Evolutionary conservation across 1,140 invertebrate species (phyloP), one percentile per base, ranked within the genome.

Genomic region (Calephelis virginiensis): DNA sequence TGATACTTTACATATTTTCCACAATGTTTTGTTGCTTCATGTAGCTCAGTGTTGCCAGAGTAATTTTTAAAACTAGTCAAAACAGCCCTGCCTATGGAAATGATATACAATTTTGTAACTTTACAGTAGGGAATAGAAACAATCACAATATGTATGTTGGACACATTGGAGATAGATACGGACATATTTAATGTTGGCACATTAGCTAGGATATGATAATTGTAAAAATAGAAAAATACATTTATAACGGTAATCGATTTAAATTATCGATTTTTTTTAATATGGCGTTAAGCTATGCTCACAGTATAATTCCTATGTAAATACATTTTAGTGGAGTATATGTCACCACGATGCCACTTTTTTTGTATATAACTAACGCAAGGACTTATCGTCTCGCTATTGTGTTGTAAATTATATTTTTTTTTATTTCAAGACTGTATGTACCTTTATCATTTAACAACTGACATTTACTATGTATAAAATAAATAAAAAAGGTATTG

Each of bases 351-450:
- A 64, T 43, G 48, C 49, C 17, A 53, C 13, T 17, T 14, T 17
- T 64, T 71, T 69, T 72, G 70, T 72, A 72, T 62, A 72, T 72
- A 72, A 62, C 50, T 56, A 56, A 56, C 28, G 50, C 50, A 63
- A 48, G 71, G 45, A 46, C 56, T 47, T 56, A n/a, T 8, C 9
- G 49, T 40, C 62, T 43, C 49, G n/a, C 50, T 40, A 43, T 68
- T 73, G 61, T 67, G 69, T 73, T 90, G 84, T 90, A 90, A 83
- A 85, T 86, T 86, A 85, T 86, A 88, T 77, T 86, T 84, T 89
- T 80, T 81, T 86, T 84, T 80, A 82, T 85, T 86, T 80, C 80
- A 88, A 90, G 86, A 88, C 87, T 90, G 85, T 90, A 89, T 79
- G 78, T 82, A 85, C 53, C 53, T 80, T 85, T 83, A 85, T 86